Evolutionary conservation across 2,888 invertebrate genomes (phyloP), one percentile per base, ranked within the genome.

Genomic region (Orgyia antiqua): DNA sequence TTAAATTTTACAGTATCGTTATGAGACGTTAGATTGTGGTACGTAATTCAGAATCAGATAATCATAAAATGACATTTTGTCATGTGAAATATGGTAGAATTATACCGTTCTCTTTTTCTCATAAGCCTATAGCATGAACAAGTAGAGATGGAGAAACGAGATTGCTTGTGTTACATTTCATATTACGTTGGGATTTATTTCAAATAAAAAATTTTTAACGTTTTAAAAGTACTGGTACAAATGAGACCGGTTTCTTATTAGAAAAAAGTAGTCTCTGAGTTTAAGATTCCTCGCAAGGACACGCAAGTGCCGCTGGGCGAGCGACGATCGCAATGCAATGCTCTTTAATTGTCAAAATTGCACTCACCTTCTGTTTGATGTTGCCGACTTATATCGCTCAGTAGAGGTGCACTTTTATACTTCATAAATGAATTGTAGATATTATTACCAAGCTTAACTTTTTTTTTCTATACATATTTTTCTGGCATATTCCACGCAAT

Each of bases 311-410:
- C 41, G 46, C 55, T 52, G 59, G 51, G 58, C 51, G 58, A 59
- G 58, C 74, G 62, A 77, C 72, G 78, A 63, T 60, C 58, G 70
- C 73, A 63, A 82, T 77, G 71, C 68, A 58, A 64, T 69, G 77
- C 69, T 64, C 74, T 84, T 84, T 84, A 84, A 86, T 84, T 82
- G 83, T 80, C 80, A 73, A 79, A 83, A 83, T 79, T 76, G 73
- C 75, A 62, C 68, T 41, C 45, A 52, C 47, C 49, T 39, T 52
- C 45, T 57, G 54, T 80, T 82, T 82, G 75, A 77, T 51, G 54
- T 60, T 46, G 71, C 82, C 79, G 80, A 58, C 68, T n/a, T 23
- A 25, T 24, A 18, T 11, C 10, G 19, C 24, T 13, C 23, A 20
- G 12, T 23, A 21, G 25, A 9, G 11, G 25, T 31, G 21, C 21